These are phyloP conservation scores for Circaetus gallicus DNA, from an alignment of 2,113 vertebrate species.

Conservation along the genomic window DNA sequence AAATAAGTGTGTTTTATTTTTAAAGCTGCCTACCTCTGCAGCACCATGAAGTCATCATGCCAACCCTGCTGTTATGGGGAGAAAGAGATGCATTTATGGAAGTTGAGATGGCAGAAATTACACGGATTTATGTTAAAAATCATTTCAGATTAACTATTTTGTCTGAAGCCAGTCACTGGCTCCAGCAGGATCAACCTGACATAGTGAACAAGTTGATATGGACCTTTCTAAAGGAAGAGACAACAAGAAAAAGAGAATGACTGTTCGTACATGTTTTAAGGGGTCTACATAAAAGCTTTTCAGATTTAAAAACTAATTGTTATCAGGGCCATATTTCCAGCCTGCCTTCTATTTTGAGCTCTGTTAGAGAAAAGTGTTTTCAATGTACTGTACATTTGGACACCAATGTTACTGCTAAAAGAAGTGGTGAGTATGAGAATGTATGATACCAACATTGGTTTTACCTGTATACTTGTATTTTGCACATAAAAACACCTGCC, in stretches of 20 bases:
- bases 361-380: conserved; percentile 70
- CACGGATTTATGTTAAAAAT: conserved; percentile 90
- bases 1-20: conserved; percentile 42
- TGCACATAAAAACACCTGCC: conserved; percentile 76
- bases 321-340: conserved; percentile 66
- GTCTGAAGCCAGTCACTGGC: conserved; percentile 94
- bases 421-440: conserved; percentile 57
- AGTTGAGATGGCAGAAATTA: conserved; percentile 93
- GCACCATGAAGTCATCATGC: conserved; percentile 85
- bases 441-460: conserved; percentile 63
- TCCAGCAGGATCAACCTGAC: conserved; percentile 97
- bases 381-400: conserved; percentile 68
- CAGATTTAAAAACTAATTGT: conserved; percentile 51
- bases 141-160: conserved; percentile 94
- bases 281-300: conserved; percentile 52
- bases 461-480: conserved; percentile 73
- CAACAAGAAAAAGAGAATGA: conserved; percentile 81
- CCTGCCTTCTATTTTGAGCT: conserved; percentile 66
- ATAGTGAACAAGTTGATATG: conserved; percentile 97
- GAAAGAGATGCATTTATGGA: conserved; percentile 93
- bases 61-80: conserved; percentile 92
- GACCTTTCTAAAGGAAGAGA: conserved; percentile 96
- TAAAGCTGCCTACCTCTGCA: conserved; percentile 88
- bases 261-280: conserved; percentile 44
- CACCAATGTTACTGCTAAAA: conserved; percentile 63